A percentile compares a stretch with the other conserved stretches of the same genome.
Conservation (phyloP, 2,113 vertebrate genomes). For the Dromiciops gliroides region DNA sequence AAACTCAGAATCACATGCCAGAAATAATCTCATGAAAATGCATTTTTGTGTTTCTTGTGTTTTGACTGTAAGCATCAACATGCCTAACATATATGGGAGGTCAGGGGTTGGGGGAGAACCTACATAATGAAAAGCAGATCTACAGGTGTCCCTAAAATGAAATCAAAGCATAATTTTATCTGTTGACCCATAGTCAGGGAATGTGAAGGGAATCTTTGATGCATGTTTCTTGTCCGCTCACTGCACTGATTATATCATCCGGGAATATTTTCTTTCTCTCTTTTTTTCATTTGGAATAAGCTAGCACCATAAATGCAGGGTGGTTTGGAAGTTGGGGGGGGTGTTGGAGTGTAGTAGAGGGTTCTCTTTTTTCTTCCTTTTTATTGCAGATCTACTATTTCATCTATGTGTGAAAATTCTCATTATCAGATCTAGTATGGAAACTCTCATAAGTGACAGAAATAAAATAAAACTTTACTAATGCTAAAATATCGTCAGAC, state of each 20-base stretch:
- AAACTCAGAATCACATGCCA: not conserved
- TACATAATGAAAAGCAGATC: not conserved
- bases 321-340: not conserved
- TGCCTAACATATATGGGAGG: not conserved
- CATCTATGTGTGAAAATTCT: not conserved
- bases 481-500: not conserved
- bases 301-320: not conserved
- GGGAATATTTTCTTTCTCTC: not conserved
- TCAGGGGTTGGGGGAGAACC: not conserved
- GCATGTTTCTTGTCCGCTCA: not conserved
- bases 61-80: not conserved
- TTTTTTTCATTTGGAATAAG: not conserved
- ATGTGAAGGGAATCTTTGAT: not conserved
- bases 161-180: not conserved
- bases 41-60: not conserved
- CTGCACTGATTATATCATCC: not conserved
- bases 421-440: not conserved
- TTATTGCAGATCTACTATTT: not conserved
- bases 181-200: not conserved
- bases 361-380: not conserved
- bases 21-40: not conserved
- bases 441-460: not conserved
- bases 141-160: not conserved
- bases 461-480: not conserved
- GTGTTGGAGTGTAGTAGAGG: not conserved